Conservation (phyloP, 2,113 vertebrate genomes). For the Hassar affinis region DNA sequence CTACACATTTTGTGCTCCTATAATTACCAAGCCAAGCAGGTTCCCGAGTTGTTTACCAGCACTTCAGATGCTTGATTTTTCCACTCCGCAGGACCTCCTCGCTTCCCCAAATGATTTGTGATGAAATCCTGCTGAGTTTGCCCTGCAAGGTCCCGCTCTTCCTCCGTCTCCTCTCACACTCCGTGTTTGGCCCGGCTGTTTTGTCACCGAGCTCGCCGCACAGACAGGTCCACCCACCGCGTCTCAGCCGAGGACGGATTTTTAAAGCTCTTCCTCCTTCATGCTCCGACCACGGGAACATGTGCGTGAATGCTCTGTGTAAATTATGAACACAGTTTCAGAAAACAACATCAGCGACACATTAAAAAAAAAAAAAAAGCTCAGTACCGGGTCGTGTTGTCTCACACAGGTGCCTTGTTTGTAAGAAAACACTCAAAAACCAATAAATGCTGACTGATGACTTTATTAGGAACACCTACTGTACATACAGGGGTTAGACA, state of each 20-base stretch:
- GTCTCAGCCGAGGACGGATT: conserved; percentile 22
- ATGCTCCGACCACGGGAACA: conserved; percentile 20
- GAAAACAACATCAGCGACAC: background rate
- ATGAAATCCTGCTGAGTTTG: conserved; percentile 33
- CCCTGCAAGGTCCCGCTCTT: conserved; percentile 14
- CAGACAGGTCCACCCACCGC: background rate
- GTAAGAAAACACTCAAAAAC: background rate
- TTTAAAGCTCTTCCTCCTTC: conserved; percentile 34
- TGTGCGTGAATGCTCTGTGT: conserved; percentile 13
- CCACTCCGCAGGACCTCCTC: conserved; percentile 25
- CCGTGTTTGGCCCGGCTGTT: background rate
- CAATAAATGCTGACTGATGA: background rate
- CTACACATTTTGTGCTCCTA: background rate
- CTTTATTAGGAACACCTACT: background rate
- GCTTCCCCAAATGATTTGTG: conserved; percentile 32
- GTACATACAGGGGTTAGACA: too few species aligned
- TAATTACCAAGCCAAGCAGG: background rate
- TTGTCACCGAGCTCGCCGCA: background rate
- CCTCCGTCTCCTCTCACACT: background rate
- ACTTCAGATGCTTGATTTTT: conserved; percentile 21
- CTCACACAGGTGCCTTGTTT: background rate
- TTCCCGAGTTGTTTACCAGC: conserved; percentile 43
- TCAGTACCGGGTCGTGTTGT: too few species aligned
- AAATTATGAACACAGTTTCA: conserved; percentile 24
- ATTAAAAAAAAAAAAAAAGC: too few species aligned